phyloP scores from a whole-genome alignment of 1,140 invertebrate genomes.

The Diuraphis noxia region DNA sequence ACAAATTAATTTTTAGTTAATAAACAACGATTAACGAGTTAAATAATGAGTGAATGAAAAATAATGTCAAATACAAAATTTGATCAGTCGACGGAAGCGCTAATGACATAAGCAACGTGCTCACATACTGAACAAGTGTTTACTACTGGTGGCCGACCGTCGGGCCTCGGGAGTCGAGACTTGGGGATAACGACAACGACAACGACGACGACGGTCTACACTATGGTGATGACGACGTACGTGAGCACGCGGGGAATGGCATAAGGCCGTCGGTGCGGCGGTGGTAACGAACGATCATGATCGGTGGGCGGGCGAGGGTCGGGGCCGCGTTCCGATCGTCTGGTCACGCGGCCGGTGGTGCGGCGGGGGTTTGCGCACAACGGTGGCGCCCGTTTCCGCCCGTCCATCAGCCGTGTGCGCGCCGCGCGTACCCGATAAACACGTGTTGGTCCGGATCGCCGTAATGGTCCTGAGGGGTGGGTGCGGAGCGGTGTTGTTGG shows the following conservation, averaged over 20 bases:
- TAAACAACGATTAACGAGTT: background rate
- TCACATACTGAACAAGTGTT: conserved; percentile 45
- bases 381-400: conserved; percentile 52
- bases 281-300: background rate
- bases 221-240: background rate
- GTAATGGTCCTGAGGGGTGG: background rate
- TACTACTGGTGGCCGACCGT: conserved; percentile 37
- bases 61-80: background rate
- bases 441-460: conserved; percentile 51
- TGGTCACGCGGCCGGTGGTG: background rate
- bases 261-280: background rate
- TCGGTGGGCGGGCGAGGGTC: background rate
- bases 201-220: background rate
- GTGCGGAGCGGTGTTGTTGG: conserved; percentile 41
- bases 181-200: conserved; percentile 9
- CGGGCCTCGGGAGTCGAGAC: background rate
- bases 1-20: background rate
- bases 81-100: background rate
- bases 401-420: background rate
- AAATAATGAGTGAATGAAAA: background rate
- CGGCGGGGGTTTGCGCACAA: conserved; percentile 32
- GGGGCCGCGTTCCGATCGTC: conserved; percentile 40
- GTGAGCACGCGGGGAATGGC: conserved; percentile 16
- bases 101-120: background rate
- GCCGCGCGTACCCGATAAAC: conserved; percentile 51